Percentiles rank a stretch among this genome's conserved stretches.
Conservation (phyloP, 1,140 invertebrate species). For the Delia radicum region DNA sequence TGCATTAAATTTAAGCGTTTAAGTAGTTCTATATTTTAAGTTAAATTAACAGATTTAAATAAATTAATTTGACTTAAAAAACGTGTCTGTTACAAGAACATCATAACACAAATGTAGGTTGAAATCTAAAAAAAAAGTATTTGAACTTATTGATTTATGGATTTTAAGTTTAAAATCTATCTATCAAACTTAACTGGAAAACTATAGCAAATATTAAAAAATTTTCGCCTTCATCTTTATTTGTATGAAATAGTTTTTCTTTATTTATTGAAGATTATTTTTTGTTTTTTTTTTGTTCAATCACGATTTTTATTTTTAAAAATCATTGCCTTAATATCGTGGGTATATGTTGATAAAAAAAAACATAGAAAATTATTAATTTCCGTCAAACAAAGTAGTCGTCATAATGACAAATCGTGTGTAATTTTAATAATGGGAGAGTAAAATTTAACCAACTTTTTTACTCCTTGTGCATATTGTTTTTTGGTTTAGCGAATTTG, state of each 20-base stretch:
- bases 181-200: too few relatives aligned
- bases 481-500: neutral
- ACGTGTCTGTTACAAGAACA: too few relatives aligned
- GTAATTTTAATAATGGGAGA: neutral
- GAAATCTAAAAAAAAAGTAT: too few relatives aligned
- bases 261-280: neutral
- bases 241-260: neutral
- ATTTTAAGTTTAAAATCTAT: too few relatives aligned
- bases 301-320: neutral
- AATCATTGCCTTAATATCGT: neutral
- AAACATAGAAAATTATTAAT: neutral
- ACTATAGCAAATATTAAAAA: too few relatives aligned
- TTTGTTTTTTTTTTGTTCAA: neutral
- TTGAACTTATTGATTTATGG: too few relatives aligned
- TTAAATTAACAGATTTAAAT: too few relatives aligned
- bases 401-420: constrained; percentile 3
- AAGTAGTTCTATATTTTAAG: neutral
- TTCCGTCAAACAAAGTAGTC: neutral
- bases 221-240: too few relatives aligned
- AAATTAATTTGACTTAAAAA: too few relatives aligned
- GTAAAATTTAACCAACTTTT: neutral
- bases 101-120: too few relatives aligned
- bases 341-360: neutral
- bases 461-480: neutral
- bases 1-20: too few relatives aligned